These are phyloP conservation scores for Patiria pectinifera DNA, from an alignment of 53 echinoderm and acorn worm species.

Conservation along the genomic window DNA sequence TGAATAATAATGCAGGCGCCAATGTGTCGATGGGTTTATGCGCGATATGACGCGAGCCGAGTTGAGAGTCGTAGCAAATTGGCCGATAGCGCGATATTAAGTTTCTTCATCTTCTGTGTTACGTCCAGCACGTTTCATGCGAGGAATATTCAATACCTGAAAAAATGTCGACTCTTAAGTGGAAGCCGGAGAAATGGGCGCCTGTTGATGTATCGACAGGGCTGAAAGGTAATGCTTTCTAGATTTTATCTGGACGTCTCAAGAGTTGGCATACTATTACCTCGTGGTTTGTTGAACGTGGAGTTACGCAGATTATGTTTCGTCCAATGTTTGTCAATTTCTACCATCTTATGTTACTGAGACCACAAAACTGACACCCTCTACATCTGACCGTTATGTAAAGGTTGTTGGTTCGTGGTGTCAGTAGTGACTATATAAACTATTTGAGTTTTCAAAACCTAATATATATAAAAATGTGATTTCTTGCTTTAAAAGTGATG, in stretches of 20 bases:
- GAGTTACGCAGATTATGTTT: neutral
- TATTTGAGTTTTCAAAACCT: too few species aligned
- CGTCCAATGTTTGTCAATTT: neutral
- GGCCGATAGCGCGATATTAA: neutral
- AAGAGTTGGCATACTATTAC: neutral
- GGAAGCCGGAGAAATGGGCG: neutral
- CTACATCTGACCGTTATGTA: too few species aligned
- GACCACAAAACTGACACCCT: neutral
- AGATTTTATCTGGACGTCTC: neutral
- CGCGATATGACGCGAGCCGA: neutral
- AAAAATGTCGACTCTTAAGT: neutral
- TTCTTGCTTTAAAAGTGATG: too few species aligned
- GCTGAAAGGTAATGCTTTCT: neutral
- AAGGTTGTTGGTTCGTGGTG: too few species aligned
- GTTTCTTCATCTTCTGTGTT: neutral
- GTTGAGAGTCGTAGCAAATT: neutral
- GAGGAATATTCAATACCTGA: neutral
- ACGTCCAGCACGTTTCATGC: neutral
- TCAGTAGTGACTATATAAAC: too few species aligned
- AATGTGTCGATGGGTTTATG: neutral
- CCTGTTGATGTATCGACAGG: neutral
- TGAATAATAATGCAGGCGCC: neutral
- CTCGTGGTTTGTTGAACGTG: neutral
- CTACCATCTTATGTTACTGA: neutral
- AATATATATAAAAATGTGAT: too few species aligned